A percentile compares a stretch with the other conserved stretches of the same genome.
These are phyloP conservation scores for Grammomys dolichurus DNA, from an alignment of 2,113 vertebrate genomes.

Conservation along the genomic window DNA sequence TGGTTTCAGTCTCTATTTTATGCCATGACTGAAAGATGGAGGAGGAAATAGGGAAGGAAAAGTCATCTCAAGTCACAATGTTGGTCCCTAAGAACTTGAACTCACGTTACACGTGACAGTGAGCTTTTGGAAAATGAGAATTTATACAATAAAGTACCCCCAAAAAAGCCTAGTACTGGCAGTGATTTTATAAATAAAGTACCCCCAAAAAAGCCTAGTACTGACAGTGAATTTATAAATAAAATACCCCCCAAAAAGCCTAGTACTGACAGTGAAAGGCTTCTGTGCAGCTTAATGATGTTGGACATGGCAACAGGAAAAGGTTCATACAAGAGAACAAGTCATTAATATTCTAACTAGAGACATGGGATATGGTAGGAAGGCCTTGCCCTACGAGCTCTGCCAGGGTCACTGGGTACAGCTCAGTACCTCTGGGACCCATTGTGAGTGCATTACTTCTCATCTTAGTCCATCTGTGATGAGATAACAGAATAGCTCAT, in stretches of 20 bases:
- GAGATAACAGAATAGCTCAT: not conserved
- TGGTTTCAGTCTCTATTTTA: not conserved
- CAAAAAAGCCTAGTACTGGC: not conserved
- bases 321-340: not conserved
- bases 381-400: not conserved
- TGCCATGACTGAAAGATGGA: not conserved
- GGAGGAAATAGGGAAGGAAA: not conserved
- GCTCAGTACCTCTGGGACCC: fast-evolving
- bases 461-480: not conserved
- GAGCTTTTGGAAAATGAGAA: not conserved
- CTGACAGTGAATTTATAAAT: not conserved
- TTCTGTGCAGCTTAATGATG: not conserved
- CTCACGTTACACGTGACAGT: not conserved
- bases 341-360: not conserved
- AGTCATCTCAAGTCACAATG: not conserved
- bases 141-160: not conserved
- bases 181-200: not conserved
- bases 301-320: not conserved
- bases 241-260: not conserved
- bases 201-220: not conserved
- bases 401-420: not conserved
- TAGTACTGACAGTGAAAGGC: not conserved
- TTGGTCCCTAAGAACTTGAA: not conserved
- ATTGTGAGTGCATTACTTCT: not conserved
- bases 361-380: not conserved